These are phyloP conservation scores for Leiothrix lutea DNA, from an alignment of 2,113 vertebrate genomes.

Conservation along the genomic window DNA sequence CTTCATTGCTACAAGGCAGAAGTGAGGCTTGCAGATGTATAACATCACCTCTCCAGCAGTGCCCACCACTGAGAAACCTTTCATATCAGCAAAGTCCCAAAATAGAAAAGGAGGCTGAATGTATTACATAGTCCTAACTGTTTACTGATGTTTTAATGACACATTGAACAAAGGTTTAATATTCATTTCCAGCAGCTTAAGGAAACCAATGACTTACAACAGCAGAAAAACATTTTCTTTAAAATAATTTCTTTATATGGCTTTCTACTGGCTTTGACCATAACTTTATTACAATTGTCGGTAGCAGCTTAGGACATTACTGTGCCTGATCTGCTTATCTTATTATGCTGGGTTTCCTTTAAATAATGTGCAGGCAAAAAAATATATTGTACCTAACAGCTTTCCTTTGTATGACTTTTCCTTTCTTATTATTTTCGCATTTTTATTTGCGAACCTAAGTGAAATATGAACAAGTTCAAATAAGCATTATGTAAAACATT, in stretches of 20 bases:
- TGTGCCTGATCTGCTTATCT: slow-evolving; percentile 62
- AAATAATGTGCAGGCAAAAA: slow-evolving; percentile 25
- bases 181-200: not conserved
- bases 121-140: not conserved
- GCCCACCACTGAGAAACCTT: not conserved
- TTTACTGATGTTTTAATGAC: not conserved
- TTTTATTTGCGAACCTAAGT: slow-evolving; percentile 51
- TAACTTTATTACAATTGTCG: slow-evolving; percentile 36
- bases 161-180: not conserved
- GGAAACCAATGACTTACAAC: not conserved
- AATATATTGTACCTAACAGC: not conserved
- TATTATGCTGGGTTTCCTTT: slow-evolving; percentile 63
- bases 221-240: not conserved
- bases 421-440: slow-evolving; percentile 55
- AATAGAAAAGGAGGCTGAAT: not conserved
- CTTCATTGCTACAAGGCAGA: not conserved
- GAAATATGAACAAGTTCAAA: slow-evolving; percentile 39
- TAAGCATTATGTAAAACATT: not conserved
- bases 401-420: slow-evolving; percentile 63
- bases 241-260: slow-evolving; percentile 21
- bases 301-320: slow-evolving; percentile 32
- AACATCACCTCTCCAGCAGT: not conserved
- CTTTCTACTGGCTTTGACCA: not conserved
- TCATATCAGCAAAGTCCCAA: not conserved
- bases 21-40: not conserved